These are phyloP conservation scores for Anas bernieri DNA, from an alignment of 2,797 vertebrate genomes.

Conservation along the genomic window DNA sequence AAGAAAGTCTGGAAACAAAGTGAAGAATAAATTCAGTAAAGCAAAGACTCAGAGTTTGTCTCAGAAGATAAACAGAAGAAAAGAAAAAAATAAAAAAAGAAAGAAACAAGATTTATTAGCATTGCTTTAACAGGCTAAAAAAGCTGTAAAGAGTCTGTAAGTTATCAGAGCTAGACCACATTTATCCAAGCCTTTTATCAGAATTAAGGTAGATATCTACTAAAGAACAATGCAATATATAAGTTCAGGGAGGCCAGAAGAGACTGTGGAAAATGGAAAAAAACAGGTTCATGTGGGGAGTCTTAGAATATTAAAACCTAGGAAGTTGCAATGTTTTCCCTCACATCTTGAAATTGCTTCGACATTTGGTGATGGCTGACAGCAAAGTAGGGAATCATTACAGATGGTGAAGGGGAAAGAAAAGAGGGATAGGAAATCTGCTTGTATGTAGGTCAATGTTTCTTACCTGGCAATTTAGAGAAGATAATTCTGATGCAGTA, in stretches of 20 bases:
- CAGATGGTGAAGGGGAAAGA: neutral
- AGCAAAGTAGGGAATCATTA: neutral
- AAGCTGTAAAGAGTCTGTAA: neutral
- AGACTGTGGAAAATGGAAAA: neutral
- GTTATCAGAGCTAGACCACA: neutral
- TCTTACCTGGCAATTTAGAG: neutral
- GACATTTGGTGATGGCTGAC: neutral
- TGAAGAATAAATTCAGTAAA: neutral
- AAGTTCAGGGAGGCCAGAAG: neutral
- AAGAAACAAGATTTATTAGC: neutral
- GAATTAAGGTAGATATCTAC: neutral
- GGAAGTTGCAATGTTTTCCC: neutral
- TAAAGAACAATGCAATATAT: neutral
- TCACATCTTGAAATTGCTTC: neutral
- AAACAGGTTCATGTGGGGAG: neutral
- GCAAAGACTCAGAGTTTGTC: neutral
- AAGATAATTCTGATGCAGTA: neutral
- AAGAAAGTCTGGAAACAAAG: neutral
- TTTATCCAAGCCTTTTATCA: neutral
- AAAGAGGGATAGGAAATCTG: neutral
- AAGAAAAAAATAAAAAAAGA: neutral
- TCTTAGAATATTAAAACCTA: neutral
- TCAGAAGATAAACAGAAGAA: neutral
- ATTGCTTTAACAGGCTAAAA: neutral
- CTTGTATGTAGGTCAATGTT: fast-evolving